Evolutionary conservation across 2,797 vertebrate species (phyloP), one percentile per base, ranked within the genome.

Genomic region (Rhynchonycteris naso): DNA sequence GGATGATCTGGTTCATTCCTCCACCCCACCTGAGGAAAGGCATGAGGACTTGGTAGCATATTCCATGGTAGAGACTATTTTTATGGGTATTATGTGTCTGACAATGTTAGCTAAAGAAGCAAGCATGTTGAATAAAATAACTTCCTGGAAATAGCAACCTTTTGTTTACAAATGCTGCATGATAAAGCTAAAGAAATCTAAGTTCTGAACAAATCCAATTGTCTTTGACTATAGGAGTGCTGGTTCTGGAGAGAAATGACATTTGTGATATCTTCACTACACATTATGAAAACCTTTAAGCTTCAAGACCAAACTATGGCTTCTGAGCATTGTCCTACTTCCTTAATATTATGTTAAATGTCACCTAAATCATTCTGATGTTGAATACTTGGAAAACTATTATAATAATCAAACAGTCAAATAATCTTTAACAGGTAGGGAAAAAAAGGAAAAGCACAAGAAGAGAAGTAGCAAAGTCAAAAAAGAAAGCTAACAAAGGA

Each of bases 261-360:
- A 95, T 97, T 96, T 96, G 91, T 84, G 92, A 90, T 95, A 80
- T 74, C 82, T 97, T 95, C 86, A 71, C 90, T 89, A 95, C 95
- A 81, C 65, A 69, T 84, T 95, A 92, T 92, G 71, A 85, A 96
- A 97, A 93, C 76, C 54, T 94, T 96, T 95, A 97, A 83, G 95
- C 88, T 91, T 96, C 52, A 92, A 61, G 87, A 90, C 79, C 61
- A 95, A 97, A 95, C 75, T 85, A 21, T 91, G 88, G 94, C 91
- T 91, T 96, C 92, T 7, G 19, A 96, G 61, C 83, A 56, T 78
- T 90, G 76, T 94, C 86, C 59, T 86, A 47, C 43, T 92, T 95
- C 68, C 68, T 95, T 94, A 95, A 92, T 96, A 95, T 80, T 95
- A 87, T 79, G 80, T 93, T 94, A 95, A 97, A 96, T 95, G 75